A percentile compares a stretch with the other conserved stretches of the same genome.
Evolutionary conservation across 2,797 vertebrate genomes (phyloP).

Genomic region (Nyctibius grandis): DNA sequence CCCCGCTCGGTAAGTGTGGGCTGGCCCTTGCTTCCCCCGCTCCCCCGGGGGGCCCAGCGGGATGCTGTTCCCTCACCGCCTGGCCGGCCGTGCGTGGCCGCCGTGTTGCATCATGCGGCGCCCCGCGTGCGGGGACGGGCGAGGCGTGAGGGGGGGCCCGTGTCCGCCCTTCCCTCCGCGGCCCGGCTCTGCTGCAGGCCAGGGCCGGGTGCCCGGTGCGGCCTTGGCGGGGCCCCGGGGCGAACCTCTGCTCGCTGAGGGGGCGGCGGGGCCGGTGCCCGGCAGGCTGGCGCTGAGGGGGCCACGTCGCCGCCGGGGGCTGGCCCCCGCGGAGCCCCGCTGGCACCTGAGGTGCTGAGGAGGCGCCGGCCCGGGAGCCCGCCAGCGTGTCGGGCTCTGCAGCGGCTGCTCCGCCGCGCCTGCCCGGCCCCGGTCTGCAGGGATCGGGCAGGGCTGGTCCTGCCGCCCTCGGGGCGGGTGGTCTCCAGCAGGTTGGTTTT

Average conservation of each 20-base stretch:
- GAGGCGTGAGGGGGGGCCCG: not conserved
- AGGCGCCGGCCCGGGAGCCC: not conserved
- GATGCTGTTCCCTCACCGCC: rapidly evolving
- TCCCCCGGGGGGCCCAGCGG: rapidly evolving
- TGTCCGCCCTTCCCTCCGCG: not conserved
- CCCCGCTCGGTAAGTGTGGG: conserved; percentile 71
- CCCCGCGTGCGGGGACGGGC: not conserved
- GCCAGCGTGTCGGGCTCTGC: not conserved
- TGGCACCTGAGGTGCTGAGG: not conserved
- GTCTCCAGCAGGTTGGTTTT: not conserved
- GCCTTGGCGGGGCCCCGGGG: not conserved
- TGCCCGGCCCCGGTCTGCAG: not conserved
- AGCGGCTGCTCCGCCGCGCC: not conserved
- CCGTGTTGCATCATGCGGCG: conserved; percentile 39
- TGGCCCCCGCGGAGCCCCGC: not conserved
- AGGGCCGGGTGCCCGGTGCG: not conserved
- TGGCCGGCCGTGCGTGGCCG: not conserved
- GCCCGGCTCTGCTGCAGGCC: not conserved
- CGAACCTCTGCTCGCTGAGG: not conserved
- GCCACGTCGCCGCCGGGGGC: not conserved
- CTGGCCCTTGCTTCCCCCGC: no score
- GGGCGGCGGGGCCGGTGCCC: no score
- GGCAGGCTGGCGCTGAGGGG: not conserved
- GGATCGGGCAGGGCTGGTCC: not conserved
- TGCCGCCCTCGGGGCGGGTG: not conserved